Evolutionary conservation across 2,797 vertebrate species (phyloP).

Genomic region (Argyrosomus regius): DNA sequence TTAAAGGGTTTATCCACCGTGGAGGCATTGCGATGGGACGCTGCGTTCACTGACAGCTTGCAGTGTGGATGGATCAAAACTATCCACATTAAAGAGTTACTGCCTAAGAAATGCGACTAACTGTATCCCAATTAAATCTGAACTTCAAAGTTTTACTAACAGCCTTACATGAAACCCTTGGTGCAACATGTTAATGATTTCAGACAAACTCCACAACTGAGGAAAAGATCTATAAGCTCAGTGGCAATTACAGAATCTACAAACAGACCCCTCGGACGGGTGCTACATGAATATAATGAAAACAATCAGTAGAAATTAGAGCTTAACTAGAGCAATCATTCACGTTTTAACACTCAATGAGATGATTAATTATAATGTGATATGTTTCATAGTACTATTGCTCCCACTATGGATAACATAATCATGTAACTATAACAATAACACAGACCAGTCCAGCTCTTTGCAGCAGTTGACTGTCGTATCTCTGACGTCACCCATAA

Average conservation of each 20-base stretch:
- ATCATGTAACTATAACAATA: no score
- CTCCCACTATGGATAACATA: neutral
- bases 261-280: neutral
- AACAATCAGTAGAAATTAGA: neutral
- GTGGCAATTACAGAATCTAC: neutral
- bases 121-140: conserved; percentile 5
- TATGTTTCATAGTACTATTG: neutral
- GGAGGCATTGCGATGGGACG: neutral
- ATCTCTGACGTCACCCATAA: no score
- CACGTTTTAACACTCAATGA: neutral
- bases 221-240: neutral
- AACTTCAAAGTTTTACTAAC: conserved; percentile 25
- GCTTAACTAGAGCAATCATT: neutral
- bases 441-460: neutral
- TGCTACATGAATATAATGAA: neutral
- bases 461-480: neutral
- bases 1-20: neutral
- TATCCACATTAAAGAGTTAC: neutral
- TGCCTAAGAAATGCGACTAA: neutral
- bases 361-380: neutral
- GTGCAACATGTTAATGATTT: conserved; percentile 10
- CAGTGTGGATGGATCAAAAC: conserved; percentile 13
- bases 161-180: neutral
- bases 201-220: neutral
- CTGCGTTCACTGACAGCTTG: neutral